These are phyloP conservation scores for Cottoperca gobio DNA, from an alignment of 2,797 vertebrate species.

Conservation along the genomic window DNA sequence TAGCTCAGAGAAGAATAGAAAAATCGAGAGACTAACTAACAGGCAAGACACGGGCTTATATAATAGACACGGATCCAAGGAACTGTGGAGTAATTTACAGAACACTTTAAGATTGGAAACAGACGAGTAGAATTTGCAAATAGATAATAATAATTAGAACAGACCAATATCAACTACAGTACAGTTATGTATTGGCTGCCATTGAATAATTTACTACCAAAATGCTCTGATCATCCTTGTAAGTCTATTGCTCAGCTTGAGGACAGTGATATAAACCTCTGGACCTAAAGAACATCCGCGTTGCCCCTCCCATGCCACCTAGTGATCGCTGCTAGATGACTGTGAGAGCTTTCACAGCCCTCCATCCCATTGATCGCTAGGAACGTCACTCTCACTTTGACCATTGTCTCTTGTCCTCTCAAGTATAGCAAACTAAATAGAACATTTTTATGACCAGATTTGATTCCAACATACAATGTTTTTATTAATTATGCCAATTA, in stretches of 20 bases:
- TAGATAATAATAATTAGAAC: background rate
- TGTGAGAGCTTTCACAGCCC: conserved; percentile 98
- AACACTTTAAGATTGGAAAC: background rate
- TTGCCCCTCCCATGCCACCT: conserved; percentile 98
- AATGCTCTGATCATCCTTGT: conserved; percentile 1
- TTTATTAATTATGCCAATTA: too few relatives aligned
- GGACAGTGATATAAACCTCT: conserved; percentile 96
- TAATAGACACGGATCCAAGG: background rate
- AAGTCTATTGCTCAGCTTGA: conserved; percentile 86
- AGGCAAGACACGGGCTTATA: background rate
- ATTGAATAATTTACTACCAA: background rate
- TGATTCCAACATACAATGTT: background rate
- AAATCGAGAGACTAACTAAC: background rate
- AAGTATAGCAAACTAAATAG: too few relatives aligned
- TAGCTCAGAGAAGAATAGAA: background rate
- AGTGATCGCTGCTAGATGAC: conserved; percentile 98
- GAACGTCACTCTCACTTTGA: too few relatives aligned
- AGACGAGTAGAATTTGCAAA: background rate
- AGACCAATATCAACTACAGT: background rate
- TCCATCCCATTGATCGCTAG: conserved; percentile 96
- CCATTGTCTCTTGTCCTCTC: too few relatives aligned
- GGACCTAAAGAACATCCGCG: conserved; percentile 97
- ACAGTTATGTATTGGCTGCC: background rate
- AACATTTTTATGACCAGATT: background rate
- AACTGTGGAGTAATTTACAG: background rate